phyloP scores from a whole-genome alignment of 2,888 invertebrate genomes.

The Heliconius aoede region DNA sequence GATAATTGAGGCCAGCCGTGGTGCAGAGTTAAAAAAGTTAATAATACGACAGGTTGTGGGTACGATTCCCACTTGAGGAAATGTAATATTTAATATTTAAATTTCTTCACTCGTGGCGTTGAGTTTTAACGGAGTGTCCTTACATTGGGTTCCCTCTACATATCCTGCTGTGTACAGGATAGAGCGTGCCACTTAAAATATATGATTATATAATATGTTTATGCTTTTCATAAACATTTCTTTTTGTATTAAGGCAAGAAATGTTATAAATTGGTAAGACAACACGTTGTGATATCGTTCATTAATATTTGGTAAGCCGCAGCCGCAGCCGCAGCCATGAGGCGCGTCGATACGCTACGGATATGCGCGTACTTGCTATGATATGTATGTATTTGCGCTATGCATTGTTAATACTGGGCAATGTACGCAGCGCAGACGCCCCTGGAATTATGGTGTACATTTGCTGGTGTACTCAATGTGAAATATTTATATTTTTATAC shows the following conservation, averaged over 20 bases:
- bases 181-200: too few relatives aligned
- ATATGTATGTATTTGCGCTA: conserved; percentile 13
- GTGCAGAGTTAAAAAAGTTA: too few relatives aligned
- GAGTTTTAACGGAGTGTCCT: too few relatives aligned
- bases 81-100: too few relatives aligned
- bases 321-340: too few relatives aligned
- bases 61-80: too few relatives aligned
- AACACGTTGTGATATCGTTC: conserved; percentile 2
- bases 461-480: not conserved
- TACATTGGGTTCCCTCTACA: too few relatives aligned
- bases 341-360: not conserved
- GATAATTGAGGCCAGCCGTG: not conserved
- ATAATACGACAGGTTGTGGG: too few relatives aligned
- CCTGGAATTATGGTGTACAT: conserved; percentile 13
- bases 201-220: not conserved
- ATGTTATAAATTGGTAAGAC: not conserved
- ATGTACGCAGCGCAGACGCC: conserved; percentile 19
- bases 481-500: not conserved
- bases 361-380: not conserved
- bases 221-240: not conserved
- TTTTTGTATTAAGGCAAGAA: not conserved
- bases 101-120: too few relatives aligned
- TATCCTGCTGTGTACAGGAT: too few relatives aligned
- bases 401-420: conserved; percentile 20
- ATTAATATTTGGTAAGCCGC: conserved; percentile 21